Percentiles rank a stretch among this genome's conserved stretches.
These are phyloP conservation scores for Python bivittatus DNA, from an alignment of 2,113 vertebrate species.

Conservation along the genomic window DNA sequence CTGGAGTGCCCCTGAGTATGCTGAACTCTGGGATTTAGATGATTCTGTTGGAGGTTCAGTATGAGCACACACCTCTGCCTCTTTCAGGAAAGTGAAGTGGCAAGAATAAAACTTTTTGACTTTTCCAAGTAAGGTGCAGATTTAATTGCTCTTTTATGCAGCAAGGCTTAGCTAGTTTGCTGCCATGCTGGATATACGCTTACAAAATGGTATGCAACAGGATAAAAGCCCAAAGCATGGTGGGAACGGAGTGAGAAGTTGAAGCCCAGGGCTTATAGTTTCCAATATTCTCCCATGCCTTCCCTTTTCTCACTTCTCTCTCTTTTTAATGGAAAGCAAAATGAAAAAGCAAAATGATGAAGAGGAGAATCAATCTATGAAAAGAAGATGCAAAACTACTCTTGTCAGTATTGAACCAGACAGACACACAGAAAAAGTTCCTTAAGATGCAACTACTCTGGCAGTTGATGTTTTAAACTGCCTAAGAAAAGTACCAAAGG, in stretches of 20 bases:
- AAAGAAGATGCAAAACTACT: background rate
- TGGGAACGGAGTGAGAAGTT: background rate
- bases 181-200: background rate
- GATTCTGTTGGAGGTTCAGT: no score
- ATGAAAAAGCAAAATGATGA: background rate
- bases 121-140: no score
- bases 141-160: no score
- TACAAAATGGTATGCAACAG: background rate
- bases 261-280: background rate
- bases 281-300: background rate
- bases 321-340: background rate
- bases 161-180: background rate
- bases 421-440: background rate
- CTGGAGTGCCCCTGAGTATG: no score
- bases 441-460: background rate
- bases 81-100: no score
- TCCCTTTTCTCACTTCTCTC: background rate
- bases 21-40: no score
- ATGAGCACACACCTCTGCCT: no score
- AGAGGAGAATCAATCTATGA: background rate
- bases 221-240: background rate
- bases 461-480: background rate
- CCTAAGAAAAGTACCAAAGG: background rate
- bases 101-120: no score
- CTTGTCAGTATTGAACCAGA: background rate